Evolutionary conservation across 2,113 vertebrate species (phyloP), one percentile per base, ranked within the genome.

Genomic region (Amblyornis subalaris): DNA sequence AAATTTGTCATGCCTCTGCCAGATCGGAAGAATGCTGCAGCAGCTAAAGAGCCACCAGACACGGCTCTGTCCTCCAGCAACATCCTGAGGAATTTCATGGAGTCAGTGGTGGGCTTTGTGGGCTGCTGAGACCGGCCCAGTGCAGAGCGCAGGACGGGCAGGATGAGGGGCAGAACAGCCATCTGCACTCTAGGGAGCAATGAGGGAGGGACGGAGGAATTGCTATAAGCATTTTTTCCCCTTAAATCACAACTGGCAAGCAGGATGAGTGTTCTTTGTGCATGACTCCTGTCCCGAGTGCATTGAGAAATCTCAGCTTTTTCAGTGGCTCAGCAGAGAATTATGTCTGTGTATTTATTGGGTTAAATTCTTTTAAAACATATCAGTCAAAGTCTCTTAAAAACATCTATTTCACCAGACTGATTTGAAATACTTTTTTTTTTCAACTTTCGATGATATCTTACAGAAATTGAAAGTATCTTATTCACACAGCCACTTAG

Each of bases 1-100:
- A 96, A 95, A 94, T 93, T 90, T 9, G 5, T 81, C 75, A 20
- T 75, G 73, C 83, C 48, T 74, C 83, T 93, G 73, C 80, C 86
- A 89, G 76, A 72, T 55, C 4, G 9, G 36, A 79, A 88, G 92
- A 93, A 78, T 65, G 55, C 86, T 89, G 57, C 86, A 75, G 72
- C 44, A 48, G 25, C 83, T 78, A 4, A 87, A 92, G 84, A 84
- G 61, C 69, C 89, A 85, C 57, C 51, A 81, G 83, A 33, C n/a
- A 42, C 0, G 75, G 65, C 26, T 53, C 72, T 75, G 29, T 74
- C 65, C 73, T 69, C n/a, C 86, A 92, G 88, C 28, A 40, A 13
- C 51, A 26, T 53, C 60, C 61, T 22, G 60, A 75, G 67, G 65
- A 67, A 29, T 60, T 35, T 19, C 60, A 14, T 23, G 16, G 79